Evolutionary conservation across 2,797 vertebrate genomes (phyloP).

Genomic region (Acanthurus leucopareius): DNA sequence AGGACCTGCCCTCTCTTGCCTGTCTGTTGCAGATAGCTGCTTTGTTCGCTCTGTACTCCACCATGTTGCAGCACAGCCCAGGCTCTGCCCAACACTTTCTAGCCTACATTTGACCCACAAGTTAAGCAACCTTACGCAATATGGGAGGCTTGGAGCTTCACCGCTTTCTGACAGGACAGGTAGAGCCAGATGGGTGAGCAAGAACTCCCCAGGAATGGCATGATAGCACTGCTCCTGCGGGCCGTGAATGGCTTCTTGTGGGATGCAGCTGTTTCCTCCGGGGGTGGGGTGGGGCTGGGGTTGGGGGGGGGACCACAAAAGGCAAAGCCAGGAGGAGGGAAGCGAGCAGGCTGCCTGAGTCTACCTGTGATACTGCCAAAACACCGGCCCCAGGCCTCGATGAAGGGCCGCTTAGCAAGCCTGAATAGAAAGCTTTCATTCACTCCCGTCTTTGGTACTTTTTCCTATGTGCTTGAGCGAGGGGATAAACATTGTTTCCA

Average conservation of each 20-base stretch:
- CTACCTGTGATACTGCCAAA: constrained; percentile 79
- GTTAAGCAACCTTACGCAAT: constrained; percentile 37
- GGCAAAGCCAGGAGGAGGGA: constrained; percentile 60
- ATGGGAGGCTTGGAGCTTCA: constrained; percentile 36
- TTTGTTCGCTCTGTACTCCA: constrained; percentile 59
- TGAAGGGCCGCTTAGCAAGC: constrained; percentile 58
- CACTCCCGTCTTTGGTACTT: constrained; percentile 82
- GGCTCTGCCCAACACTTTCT: constrained; percentile 33
- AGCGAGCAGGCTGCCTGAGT: constrained; percentile 71
- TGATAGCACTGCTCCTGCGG: constrained; percentile 60
- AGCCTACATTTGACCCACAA: constrained; percentile 54
- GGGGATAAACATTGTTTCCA: constrained; percentile 63
- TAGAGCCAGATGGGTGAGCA: constrained; percentile 70
- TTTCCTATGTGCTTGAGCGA: constrained; percentile 78
- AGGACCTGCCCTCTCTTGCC: constrained; percentile 72
- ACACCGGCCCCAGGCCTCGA: constrained; percentile 55
- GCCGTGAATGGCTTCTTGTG: constrained; percentile 78
- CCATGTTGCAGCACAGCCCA: constrained; percentile 23
- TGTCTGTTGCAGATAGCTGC: constrained; percentile 79
- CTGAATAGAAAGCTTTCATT: constrained; percentile 77
- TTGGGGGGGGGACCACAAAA: constrained; percentile 33
- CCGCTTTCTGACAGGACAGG: constrained; percentile 60
- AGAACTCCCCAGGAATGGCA: constrained; percentile 55
- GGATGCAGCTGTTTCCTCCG: constrained; percentile 80
- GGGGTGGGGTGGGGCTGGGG: too few species aligned